Base-by-base conservation (phyloP, 2,888 invertebrate genomes). In the Chloroclysta siterata region DNA sequence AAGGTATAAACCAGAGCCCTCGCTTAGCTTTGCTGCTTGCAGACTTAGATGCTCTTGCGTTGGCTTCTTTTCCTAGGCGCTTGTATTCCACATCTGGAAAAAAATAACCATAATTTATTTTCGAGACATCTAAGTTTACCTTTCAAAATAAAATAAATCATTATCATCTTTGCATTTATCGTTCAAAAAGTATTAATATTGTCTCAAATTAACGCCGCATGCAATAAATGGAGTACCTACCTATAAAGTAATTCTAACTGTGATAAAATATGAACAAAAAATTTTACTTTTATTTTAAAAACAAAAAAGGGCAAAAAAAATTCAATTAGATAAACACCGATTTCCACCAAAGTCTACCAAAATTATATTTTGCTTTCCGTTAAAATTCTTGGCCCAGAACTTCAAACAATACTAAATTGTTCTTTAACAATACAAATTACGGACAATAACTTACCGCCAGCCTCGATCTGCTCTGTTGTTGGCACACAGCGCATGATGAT, bases 401-500 rank as follows among this genome's bases (percentile, higher is more conserved):
- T 36, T 53, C 28, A 52, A 52, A 41, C 52, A 60, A 60, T 17
- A 42, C n/a, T 15, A 60, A 53, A 41, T 48, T 42, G 15, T 60
- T 47, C 13, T 15, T 10, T 0, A 54, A 60, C 33, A 55, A 60
- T 36, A 36, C 22, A 54, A 47, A 42, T 48, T 54, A 29, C 54
- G 29, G 52, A 14, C 17, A 58, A 42, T 11, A 52, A 65, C 76
- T 79, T 77, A 93, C 94, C 91, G 70, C 93, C 91, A 60, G 91
- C 90, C 77, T 93, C 93, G 75, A 91, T 93, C 55, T 93, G 93
- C 68, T 92, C 90, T 11, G 88, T 82, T 33, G 94, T 94, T 17
- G 95, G 94, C 68, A 94, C 93, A 76, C 94, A 94, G 70, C 94
- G 84, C 84, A 93, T 90, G 67, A 94, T 90, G 41, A 88, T 89